Evolutionary conservation across 2,113 vertebrate genomes (phyloP).

Genomic region (Nematolebias whitei): DNA sequence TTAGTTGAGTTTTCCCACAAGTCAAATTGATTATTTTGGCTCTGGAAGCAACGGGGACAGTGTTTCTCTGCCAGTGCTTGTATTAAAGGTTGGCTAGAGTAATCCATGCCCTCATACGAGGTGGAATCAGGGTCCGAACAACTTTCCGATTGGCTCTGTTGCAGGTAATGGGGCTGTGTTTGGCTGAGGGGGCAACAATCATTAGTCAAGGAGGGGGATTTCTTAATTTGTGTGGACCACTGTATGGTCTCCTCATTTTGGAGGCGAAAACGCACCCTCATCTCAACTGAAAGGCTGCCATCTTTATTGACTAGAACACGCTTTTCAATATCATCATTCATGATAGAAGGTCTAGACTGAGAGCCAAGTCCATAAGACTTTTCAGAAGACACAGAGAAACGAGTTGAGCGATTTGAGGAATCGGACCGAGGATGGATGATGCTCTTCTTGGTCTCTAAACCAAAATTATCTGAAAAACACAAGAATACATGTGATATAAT

Average conservation of each 20-base stretch:
- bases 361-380: slow-evolving; percentile 69
- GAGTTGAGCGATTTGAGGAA: slow-evolving; percentile 79
- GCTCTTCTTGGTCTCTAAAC: slow-evolving; percentile 88
- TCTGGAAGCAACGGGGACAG: slow-evolving; percentile 77
- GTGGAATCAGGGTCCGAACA: slow-evolving; percentile 80
- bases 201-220: slow-evolving; percentile 73
- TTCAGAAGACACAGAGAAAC: slow-evolving; percentile 83
- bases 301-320: slow-evolving; percentile 87
- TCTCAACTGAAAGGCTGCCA: slow-evolving; percentile 90
- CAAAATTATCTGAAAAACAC: slow-evolving; percentile 82
- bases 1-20: slow-evolving; percentile 89
- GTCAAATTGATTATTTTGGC: slow-evolving; percentile 76
- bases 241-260: slow-evolving; percentile 82
- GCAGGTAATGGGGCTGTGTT: slow-evolving; percentile 41
- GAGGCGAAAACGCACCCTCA: slow-evolving; percentile 90
- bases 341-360: slow-evolving; percentile 66
- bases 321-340: slow-evolving; percentile 88
- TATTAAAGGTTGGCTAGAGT: slow-evolving; percentile 70
- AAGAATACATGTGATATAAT: slow-evolving; percentile 11
- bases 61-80: slow-evolving; percentile 53
- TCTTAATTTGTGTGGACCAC: slow-evolving; percentile 86
- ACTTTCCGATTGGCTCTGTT: slow-evolving; percentile 74
- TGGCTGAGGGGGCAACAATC: slow-evolving; percentile 67
- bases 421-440: slow-evolving; percentile 86
- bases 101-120: slow-evolving; percentile 73